phyloP scores from a whole-genome alignment of 2,888 invertebrate species.

The Zele albiditarsus region DNA sequence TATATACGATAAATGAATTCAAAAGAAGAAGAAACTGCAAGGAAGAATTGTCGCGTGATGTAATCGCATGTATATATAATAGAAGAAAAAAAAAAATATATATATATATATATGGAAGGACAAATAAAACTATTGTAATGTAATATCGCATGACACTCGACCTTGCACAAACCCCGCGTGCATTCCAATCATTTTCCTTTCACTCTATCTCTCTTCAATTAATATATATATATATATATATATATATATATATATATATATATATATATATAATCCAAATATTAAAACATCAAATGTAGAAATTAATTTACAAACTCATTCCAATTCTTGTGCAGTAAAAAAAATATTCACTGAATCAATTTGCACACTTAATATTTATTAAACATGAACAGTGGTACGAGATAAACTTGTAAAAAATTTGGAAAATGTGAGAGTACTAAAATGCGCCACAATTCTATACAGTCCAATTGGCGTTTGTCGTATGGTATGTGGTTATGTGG shows the following conservation, averaged over 20 bases:
- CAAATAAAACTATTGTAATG: too few relatives aligned
- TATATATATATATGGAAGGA: background rate
- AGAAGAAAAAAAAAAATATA: background rate
- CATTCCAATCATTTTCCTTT: background rate
- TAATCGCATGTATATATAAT: background rate
- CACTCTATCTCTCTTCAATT: background rate
- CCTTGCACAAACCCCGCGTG: background rate
- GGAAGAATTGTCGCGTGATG: constrained; percentile 1
- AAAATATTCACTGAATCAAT: too few relatives aligned
- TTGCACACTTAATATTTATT: too few relatives aligned
- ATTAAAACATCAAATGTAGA: too few relatives aligned
- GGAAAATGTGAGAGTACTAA: constrained; percentile 14
- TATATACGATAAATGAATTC: too few relatives aligned
- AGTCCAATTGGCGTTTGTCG: constrained; percentile 27
- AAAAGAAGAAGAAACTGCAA: background rate
- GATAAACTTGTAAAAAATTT: too few relatives aligned
- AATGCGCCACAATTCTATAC: constrained; percentile 7
- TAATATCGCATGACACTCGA: background rate
- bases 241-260: too few relatives aligned
- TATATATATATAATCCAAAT: too few relatives aligned
- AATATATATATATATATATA: too few relatives aligned
- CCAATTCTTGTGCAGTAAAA: too few relatives aligned
- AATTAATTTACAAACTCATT: too few relatives aligned
- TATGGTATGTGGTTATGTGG: constrained; percentile 42
- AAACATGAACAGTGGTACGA: too few relatives aligned